These are phyloP conservation scores for Felis catus DNA, from an alignment of 2,113 vertebrate genomes.

Conservation along the genomic window F.catus_Fca126_mat1.0 CM031412.1:127730001-127730500, in stretches of 20 bases:
- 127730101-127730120: not conserved
- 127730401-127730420: not conserved
- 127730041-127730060: not conserved
- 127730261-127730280: not conserved
- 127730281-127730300: not conserved
- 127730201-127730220: not conserved
- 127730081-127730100: not conserved
- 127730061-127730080: not conserved
- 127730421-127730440: not conserved
- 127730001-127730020: not conserved
- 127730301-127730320: not conserved
- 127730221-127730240: not conserved
- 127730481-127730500: not conserved
- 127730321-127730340: not conserved
- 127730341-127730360: not conserved
- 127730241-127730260: not conserved
- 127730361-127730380: not conserved
- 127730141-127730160: not conserved
- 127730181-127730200: not conserved
- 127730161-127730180: not conserved
- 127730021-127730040: conserved; percentile 17
- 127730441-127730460: not conserved
- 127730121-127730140: not conserved
- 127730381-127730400: not conserved
- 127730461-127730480: not conserved